These are phyloP conservation scores for Drosophila melanogaster DNA, from an alignment of 1,140 invertebrate genomes.

Conservation along the genomic window Release_6_plus_ISO1_MT NT_033779.5:21099001-21099500, in stretches of 20 bases:
- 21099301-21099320: conserved; percentile 84
- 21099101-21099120: conserved; percentile 39
- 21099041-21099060: conserved; percentile 66
- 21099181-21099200: conserved; percentile 65
- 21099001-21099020: neutral
- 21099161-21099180: conserved; percentile 36
- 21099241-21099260: conserved; percentile 85
- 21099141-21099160: conserved; percentile 52
- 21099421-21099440: neutral
- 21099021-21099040: conserved; percentile 65
- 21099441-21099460: neutral
- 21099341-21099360: conserved; percentile 85
- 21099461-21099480: conserved; percentile 86
- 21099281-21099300: conserved; percentile 86
- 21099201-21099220: conserved; percentile 63
- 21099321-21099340: conserved; percentile 86
- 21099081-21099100: conserved; percentile 31
- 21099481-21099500: conserved; percentile 88
- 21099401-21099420: conserved; percentile 85
- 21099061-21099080: conserved; percentile 67
- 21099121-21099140: conserved; percentile 71
- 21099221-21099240: conserved; percentile 60
- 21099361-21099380: conserved; percentile 85
- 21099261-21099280: conserved; percentile 87
- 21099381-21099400: conserved; percentile 86